Conservation (phyloP, 1,140 invertebrate genomes). For the Sitophilus oryzae region DNA sequence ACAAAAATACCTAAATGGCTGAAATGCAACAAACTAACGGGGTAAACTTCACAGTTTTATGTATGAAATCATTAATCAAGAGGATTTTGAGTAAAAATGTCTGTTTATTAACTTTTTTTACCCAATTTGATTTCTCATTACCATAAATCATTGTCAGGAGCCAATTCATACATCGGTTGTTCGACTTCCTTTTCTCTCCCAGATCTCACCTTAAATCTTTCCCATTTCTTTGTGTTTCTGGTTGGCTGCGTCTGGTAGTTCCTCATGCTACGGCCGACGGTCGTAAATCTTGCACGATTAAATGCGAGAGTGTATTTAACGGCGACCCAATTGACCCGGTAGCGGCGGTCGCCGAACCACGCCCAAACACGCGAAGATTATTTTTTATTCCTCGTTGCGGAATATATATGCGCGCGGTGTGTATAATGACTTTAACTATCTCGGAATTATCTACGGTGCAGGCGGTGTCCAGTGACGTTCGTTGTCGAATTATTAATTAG, state of each 20-base stretch:
- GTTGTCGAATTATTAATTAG: too few relatives aligned
- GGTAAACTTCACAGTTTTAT: too few relatives aligned
- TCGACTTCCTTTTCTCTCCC: too few relatives aligned
- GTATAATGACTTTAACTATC: constrained; percentile 7
- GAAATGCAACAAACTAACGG: too few relatives aligned
- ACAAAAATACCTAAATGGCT: too few relatives aligned
- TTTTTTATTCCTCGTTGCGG: background rate
- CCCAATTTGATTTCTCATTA: too few relatives aligned
- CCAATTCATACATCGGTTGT: too few relatives aligned
- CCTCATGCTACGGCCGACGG: background rate
- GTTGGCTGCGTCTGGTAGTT: background rate
- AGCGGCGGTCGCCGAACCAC: constrained; percentile 28
- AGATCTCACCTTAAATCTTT: background rate
- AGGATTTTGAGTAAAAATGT: too few relatives aligned
- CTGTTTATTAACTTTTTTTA: too few relatives aligned
- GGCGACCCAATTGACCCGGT: constrained; percentile 26
- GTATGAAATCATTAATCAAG: too few relatives aligned
- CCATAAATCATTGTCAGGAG: too few relatives aligned
- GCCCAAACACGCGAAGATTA: constrained; percentile 26
- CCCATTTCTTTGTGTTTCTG: background rate
- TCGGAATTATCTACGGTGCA: background rate
- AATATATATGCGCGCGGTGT: too few relatives aligned
- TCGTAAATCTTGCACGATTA: constrained; percentile 16
- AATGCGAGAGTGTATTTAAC: constrained; percentile 17
- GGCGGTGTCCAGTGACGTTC: background rate